A percentile compares a stretch with the other conserved stretches of the same genome.
Conservation (phyloP, 2,888 invertebrate genomes). For the Dolomedes plantarius region DNA sequence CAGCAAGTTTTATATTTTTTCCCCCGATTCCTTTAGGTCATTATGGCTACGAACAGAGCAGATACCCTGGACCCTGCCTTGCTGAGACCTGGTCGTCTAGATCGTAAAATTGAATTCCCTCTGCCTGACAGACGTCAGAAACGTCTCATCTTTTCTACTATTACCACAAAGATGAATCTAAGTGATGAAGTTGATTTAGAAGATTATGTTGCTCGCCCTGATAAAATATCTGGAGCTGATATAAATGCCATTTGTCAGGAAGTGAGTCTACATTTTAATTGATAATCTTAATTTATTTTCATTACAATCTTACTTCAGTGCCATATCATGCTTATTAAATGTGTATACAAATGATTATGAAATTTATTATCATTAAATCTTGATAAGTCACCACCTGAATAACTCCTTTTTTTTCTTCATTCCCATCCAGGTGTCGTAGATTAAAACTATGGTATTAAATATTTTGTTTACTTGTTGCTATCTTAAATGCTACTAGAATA, state of each 20-base stretch:
- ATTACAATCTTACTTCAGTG: no score
- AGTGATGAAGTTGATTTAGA: constrained; percentile 99
- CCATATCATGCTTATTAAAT: no score
- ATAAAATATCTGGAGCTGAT: constrained; percentile 99
- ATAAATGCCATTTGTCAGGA: constrained; percentile 99
- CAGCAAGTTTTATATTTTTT: no score
- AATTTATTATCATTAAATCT: no score
- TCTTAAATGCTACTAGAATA: no score
- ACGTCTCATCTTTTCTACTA: constrained; percentile 97
- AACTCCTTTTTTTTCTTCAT: no score
- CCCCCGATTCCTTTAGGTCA: constrained; percentile 83
- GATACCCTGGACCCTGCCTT: constrained; percentile 99
- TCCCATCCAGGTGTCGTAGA: no score
- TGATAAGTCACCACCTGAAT: no score
- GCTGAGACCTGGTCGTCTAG: constrained; percentile 94
- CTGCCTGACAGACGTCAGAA: constrained; percentile 93
- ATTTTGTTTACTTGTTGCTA: no score
- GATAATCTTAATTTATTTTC: no score
- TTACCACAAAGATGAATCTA: constrained; percentile 96
- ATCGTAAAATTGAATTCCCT: constrained; percentile 99
- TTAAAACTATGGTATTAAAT: no score
- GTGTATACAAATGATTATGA: no score
- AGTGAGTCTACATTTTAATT: constrained; percentile 76
- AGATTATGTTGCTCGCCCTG: constrained; percentile 98
- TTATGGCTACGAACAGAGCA: constrained; percentile 97